phyloP scores from a whole-genome alignment of 37 sponge, comb jelly and placozoan species.

The Cliona cf. orientalis region DNA sequence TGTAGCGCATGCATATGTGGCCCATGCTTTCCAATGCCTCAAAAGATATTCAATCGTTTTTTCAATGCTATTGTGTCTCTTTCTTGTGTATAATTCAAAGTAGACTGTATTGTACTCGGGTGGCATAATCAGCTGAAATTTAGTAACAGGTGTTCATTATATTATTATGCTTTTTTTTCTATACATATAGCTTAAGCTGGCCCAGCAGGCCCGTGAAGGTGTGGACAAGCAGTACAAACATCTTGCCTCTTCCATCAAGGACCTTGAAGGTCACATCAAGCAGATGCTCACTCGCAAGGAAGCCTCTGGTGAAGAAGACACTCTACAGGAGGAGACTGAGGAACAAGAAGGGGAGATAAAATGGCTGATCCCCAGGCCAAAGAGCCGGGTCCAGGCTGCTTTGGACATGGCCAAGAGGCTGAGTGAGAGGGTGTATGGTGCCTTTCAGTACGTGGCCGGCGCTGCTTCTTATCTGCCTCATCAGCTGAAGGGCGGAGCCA shows the following conservation, averaged over 20 bases:
- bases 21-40: too few relatives aligned
- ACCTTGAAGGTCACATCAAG: conserved; percentile 8
- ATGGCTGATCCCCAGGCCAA: conserved; percentile 33
- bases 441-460: conserved; percentile 42
- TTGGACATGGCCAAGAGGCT: conserved; percentile 57
- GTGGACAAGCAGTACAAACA: conserved; percentile 48
- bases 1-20: too few relatives aligned
- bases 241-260: conserved; percentile 21
- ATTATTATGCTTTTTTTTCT: not conserved
- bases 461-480: conserved; percentile 55
- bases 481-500: conserved; percentile 46
- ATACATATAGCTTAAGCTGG: conserved; percentile 58
- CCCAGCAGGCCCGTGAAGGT: conserved; percentile 36
- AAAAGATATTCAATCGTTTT: too few relatives aligned
- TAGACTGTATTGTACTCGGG: too few relatives aligned
- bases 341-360: conserved; percentile 29
- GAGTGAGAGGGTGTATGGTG: conserved; percentile 40
- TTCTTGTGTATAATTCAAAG: too few relatives aligned
- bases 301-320: not conserved
- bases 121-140: not conserved
- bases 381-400: conserved; percentile 12
- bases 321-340: conserved; percentile 29
- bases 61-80: too few relatives aligned
- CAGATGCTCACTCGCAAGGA: conserved; percentile 7
- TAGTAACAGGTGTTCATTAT: not conserved